Evolutionary conservation across 92 coral and sea anemone genomes (phyloP), one percentile per base, ranked within the genome.

Genomic region (Porites rus): DNA sequence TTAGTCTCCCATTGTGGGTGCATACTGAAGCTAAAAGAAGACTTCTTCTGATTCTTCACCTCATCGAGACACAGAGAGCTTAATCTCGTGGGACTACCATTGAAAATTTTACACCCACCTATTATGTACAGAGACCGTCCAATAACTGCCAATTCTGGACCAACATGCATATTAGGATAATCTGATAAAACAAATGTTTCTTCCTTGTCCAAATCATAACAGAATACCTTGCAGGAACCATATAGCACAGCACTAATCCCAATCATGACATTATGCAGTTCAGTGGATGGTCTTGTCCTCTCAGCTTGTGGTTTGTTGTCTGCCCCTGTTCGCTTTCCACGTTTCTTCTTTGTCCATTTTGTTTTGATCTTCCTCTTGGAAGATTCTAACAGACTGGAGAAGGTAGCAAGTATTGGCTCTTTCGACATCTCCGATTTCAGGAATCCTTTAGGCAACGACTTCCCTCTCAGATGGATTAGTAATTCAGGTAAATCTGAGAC

Each of bases 121-220:
- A 94, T 89, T 69, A 94, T 90, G 62, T 90, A 94, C 72, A 94
- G 64, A 14, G 80, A 85, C 74, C 89, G 87, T 62, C 93, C 93
- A 31, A 94, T 74, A 19, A 80, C 52, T 13, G 89, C 96, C 24
- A 93, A 66, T 58, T 84, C 84, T 6, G 96, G 94, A 79, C 77
- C 73, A 7, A 80, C 90, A 78, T 90, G 94, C 18, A 88, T 65
- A 22, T 74, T 74, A 3, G 96, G 93, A 19, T 88, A 68, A 53
- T 93, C 89, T 16, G 89, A 85, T 2, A 94, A 85, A 65, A 78
- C n/a, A 12, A 86, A 74, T 1, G 91, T 84, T 82, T 93, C 91
- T 20, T 86, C 70, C 17, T 76, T 90, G 20, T 94, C 90, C 71
- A 93, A 74, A 86, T 94, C 98, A 65, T 92, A 94, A 66, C 98